Evolutionary conservation across 2,797 vertebrate genomes (phyloP), one percentile per base, ranked within the genome.

Genomic region (Simalia tracyae): DNA sequence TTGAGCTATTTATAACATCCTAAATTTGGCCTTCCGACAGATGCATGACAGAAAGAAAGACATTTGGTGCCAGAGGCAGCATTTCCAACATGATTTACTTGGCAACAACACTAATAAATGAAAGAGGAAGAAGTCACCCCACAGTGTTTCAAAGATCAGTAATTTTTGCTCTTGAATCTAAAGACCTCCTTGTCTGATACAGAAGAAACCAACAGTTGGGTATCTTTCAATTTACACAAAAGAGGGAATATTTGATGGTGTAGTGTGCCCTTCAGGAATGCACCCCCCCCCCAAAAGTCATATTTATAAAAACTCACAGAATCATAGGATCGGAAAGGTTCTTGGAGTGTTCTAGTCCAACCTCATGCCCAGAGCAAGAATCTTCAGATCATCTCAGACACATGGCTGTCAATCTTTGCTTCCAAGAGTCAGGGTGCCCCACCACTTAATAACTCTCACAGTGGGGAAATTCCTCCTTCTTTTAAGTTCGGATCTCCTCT

Each of bases 11-110:
- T 97, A 96, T 97, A 98, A 93, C 84, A 92, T 92, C 97, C 97
- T 98, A 98, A 98, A 97, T 98, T 97, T 98, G 96, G 96, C 95
- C 95, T 93, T 68, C 94, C 97, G 96, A 96, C 96, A 98, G 96
- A 96, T 96, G 96, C 90, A 95, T 6, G 95, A 93, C 94, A 85
- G 88, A 94, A 95, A 95, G 28, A 91, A 92, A 9, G 36, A 84
- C 92, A 95, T 86, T 91, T 94, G 93, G 90, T 95, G 95, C 94
- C 92, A 93, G 1, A 63, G 91, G 66, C 63, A 89, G 68, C 92
- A 72, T 95, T 91, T 94, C 87, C 92, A 92, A 91, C 85, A 89
- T 86, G 64, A 84, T 84, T 86, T 89, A 90, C 93, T 93, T 92
- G 56, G 50, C 87, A 84, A 91, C 92, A 95, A 93, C 91, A 95